Conservation (phyloP, 2,797 vertebrate genomes). For the Xerus rutilus region DNA sequence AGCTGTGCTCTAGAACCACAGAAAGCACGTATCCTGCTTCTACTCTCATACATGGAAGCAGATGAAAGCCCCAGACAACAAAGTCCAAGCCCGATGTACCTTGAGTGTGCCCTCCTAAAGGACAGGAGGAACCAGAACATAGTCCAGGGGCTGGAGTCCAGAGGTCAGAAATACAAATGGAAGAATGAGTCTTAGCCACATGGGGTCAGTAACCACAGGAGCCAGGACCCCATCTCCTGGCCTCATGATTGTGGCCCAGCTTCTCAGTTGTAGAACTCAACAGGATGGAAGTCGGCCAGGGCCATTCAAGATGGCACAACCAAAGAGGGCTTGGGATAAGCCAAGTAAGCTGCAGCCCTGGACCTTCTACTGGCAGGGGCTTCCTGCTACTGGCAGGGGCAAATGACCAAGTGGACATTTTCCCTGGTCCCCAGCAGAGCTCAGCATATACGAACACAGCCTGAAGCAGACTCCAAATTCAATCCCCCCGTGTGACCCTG, state of each 20-base stretch:
- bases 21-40: background rate
- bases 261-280: background rate
- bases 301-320: too few species aligned
- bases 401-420: background rate
- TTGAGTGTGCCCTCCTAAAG: background rate
- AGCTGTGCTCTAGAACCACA: background rate
- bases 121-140: background rate
- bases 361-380: background rate
- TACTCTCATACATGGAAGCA: background rate
- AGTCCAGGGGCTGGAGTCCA: background rate
- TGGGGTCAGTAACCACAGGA: background rate
- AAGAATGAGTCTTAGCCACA: background rate
- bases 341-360: background rate
- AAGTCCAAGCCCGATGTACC: background rate
- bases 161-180: background rate
- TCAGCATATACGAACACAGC: background rate
- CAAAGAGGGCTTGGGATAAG: background rate
- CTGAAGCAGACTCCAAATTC: background rate
- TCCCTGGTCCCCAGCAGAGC: background rate
- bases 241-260: too few species aligned
- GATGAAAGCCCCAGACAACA: background rate
- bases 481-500: background rate
- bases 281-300: background rate
- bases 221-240: background rate
- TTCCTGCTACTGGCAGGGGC: background rate